Conservation (phyloP, 2,888 invertebrate genomes). For the Drepana falcataria region DNA sequence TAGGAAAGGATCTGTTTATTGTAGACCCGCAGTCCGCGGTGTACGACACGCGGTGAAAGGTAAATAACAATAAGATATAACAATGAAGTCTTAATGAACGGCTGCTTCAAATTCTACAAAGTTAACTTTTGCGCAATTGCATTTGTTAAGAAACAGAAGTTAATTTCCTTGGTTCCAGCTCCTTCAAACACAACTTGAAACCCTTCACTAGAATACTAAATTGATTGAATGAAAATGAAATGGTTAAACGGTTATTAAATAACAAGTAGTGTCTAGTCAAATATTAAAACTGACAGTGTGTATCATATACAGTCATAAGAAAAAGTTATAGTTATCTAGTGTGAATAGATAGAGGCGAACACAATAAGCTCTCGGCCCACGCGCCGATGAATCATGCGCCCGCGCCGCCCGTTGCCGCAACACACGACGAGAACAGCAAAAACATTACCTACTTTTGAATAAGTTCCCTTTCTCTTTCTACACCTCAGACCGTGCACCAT, state of each 20-base stretch:
- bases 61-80: slow-evolving; percentile 55
- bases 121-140: slow-evolving; percentile 40
- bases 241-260: slow-evolving; percentile 9
- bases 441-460: slow-evolving; percentile 79
- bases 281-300: slow-evolving; percentile 27
- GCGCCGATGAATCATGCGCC: slow-evolving; percentile 70
- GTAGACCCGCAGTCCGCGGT: slow-evolving; percentile 22
- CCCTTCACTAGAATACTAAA: slow-evolving; percentile 13
- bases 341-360: slow-evolving; percentile 55
- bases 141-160: slow-evolving; percentile 33
- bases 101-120: slow-evolving; percentile 44
- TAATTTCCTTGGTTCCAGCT: slow-evolving; percentile 27
- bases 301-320: slow-evolving; percentile 45
- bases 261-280: slow-evolving; percentile 19
- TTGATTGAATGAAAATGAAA: slow-evolving; percentile 28
- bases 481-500: slow-evolving; percentile 56
- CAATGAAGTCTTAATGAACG: slow-evolving; percentile 65
- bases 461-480: slow-evolving; percentile 78
- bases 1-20: slow-evolving; percentile 39
- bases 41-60: slow-evolving; percentile 40
- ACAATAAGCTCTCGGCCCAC: slow-evolving; percentile 73
- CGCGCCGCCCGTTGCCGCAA: slow-evolving; percentile 48
- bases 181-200: slow-evolving; percentile 22
- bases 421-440: slow-evolving; percentile 62
- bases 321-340: slow-evolving; percentile 59